These are phyloP conservation scores for Henricia sp. DNA, from an alignment of 53 echinoderm and acorn worm genomes.

Conservation along the genomic window DNA sequence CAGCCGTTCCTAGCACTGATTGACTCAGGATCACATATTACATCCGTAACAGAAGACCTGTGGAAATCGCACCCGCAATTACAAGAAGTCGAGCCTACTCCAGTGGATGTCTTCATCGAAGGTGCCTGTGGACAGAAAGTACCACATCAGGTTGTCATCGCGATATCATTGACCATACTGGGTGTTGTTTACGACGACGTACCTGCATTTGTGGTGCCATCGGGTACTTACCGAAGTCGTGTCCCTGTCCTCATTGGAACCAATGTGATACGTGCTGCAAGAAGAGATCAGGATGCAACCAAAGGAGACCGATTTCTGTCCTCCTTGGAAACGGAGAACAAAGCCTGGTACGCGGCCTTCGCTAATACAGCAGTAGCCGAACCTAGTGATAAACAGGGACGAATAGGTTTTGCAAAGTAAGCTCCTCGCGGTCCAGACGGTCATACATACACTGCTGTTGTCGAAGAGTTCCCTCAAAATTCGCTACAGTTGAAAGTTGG, in stretches of 20 bases:
- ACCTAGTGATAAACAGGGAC: no score
- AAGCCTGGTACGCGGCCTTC: no score
- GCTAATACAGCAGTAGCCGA: no score
- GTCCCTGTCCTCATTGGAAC: no score
- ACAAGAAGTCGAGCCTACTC: not conserved
- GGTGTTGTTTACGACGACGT: not conserved
- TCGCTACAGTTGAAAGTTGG: not conserved
- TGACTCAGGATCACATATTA: not conserved
- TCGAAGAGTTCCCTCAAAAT: constrained; percentile 1
- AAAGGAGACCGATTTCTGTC: no score
- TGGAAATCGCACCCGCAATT: not conserved
- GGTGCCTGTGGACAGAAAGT: not conserved
- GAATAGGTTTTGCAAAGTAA: no score
- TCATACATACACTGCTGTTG: constrained; percentile 11
- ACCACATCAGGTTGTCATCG: not conserved
- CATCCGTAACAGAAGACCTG: not conserved
- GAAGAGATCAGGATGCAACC: no score
- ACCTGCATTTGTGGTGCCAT: not conserved
- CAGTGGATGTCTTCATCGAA: not conserved
- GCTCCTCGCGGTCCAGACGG: not conserved
- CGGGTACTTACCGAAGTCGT: no score
- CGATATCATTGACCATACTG: not conserved
- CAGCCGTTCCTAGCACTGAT: not conserved
- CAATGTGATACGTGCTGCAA: no score
- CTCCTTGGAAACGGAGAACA: no score